phyloP scores from a whole-genome alignment of 2,797 vertebrate species.

The Limosa lapponica region DNA sequence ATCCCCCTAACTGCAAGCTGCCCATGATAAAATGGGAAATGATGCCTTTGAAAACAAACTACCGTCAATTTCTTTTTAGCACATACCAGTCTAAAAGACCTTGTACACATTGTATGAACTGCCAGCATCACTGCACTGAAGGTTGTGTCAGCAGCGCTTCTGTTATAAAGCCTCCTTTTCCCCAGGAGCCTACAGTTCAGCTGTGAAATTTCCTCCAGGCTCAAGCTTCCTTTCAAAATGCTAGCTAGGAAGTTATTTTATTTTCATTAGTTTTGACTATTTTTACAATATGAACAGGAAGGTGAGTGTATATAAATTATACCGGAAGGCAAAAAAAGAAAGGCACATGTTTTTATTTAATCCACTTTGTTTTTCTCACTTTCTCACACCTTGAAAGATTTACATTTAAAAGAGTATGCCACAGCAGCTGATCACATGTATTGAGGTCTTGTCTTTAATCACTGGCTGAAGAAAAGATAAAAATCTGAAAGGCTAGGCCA shows the following conservation, averaged over 20 bases:
- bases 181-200: neutral
- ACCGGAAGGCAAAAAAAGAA: neutral
- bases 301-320: neutral
- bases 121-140: neutral
- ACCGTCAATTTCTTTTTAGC: neutral
- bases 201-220: constrained; percentile 35
- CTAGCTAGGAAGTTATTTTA: neutral
- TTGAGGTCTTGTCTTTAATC: neutral
- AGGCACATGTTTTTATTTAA: neutral
- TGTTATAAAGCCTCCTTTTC: neutral
- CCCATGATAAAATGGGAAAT: neutral
- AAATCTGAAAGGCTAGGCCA: neutral
- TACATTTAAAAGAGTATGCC: neutral
- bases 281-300: constrained; percentile 19
- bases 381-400: neutral
- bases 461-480: neutral
- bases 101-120: neutral
- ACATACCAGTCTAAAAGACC: neutral
- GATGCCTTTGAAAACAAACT: neutral
- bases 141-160: neutral
- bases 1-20: neutral
- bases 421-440: neutral
- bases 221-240: constrained; percentile 13
- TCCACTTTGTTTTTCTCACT: neutral
- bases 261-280: constrained; percentile 22